Evolutionary conservation across 2,113 vertebrate genomes (phyloP), one percentile per base, ranked within the genome.

Genomic region (Hippolais icterina): DNA sequence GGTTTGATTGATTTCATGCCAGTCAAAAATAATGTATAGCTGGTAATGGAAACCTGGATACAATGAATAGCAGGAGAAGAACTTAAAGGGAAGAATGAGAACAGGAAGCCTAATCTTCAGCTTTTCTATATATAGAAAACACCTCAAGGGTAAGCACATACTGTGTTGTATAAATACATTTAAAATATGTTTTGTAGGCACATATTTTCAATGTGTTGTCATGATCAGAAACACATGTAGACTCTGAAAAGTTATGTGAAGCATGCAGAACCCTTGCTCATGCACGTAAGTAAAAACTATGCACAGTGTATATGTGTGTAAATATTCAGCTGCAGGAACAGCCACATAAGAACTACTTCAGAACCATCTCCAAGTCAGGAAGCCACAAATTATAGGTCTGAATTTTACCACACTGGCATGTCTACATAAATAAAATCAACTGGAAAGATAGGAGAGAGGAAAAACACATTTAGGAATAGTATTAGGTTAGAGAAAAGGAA

Each of bases 311-410:
- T 85, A 56, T 61, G 72, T 90, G 89, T 95, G 95, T 97, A 97
- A 98, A 97, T 96, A 97, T 97, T 97, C 96, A 97, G 91, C 95
- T 96, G 87, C 84, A 96, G 80, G 66, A 97, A 91, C 89, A 96
- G 95, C 96, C 95, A 75, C 86, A 79, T 84, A 92, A 90, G 84
- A 96, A 89, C 42, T 50, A 39, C 72, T 97, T 93, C 74, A 96
- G 91, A 96, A 89, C 59, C 63, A 95, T 93, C 79, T 91, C 93
- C 60, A 92, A 96, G 90, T 88, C 97, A 98, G 97, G 95, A 98
- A 98, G 92, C 97, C 96, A 96, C 98, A 98, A 98, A 98, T 98
- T 97, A 97, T 49, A 95, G 93, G 89, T 89, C 92, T 97, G 97
- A 97, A 97, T 95, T 97, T 91, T 96, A 93, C 94, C 88, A 82